Conservation (phyloP, 2,113 vertebrate genomes). For the Stercorarius parasiticus region DNA sequence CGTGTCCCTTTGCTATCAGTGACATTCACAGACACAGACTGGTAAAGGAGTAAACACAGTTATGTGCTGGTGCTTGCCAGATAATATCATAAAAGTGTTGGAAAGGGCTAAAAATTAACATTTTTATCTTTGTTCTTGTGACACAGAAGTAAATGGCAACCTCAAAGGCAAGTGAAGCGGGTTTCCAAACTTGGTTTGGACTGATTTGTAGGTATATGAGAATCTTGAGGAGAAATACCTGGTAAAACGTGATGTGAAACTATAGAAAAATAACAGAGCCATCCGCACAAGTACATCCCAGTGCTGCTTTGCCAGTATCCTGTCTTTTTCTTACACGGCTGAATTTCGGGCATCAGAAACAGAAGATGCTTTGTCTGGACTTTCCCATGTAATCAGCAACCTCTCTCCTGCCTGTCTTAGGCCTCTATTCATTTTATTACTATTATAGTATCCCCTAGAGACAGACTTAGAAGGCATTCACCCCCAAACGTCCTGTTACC, state of each 20-base stretch:
- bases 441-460: conserved; percentile 34
- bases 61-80: neutral
- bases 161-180: neutral
- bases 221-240: conserved; percentile 27
- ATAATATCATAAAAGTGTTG: neutral
- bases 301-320: conserved; percentile 40
- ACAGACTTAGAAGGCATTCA: neutral
- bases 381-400: conserved; percentile 54
- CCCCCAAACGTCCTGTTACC: conserved; percentile 25
- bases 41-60: neutral
- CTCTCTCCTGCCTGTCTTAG: conserved; percentile 38
- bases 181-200: neutral
- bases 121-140: neutral
- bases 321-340: neutral
- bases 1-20: neutral
- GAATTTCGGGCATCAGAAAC: conserved; percentile 58
- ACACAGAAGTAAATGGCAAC: neutral
- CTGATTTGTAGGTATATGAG: neutral
- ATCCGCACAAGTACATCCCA: conserved; percentile 15
- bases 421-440: conserved; percentile 27
- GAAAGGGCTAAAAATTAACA: neutral
- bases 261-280: conserved; percentile 8
- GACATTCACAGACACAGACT: neutral
- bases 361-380: conserved; percentile 56
- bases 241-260: neutral